Conservation (phyloP, 2,888 invertebrate species). For the Hipparchia sbordonii region DNA sequence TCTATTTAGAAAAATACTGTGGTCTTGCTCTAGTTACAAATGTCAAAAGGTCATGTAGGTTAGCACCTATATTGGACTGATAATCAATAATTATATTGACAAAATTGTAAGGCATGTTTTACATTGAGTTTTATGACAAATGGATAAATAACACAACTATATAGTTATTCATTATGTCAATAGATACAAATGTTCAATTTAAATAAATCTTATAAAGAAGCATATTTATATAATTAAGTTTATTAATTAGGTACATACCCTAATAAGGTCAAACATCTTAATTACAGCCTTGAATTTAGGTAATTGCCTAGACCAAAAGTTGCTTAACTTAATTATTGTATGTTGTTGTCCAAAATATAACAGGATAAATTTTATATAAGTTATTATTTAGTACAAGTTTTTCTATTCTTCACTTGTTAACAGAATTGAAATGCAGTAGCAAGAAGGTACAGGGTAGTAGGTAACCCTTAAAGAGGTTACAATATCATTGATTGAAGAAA, state of each 20-base stretch:
- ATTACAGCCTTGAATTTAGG: not conserved
- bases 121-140: not conserved
- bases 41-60: slow-evolving; percentile 40
- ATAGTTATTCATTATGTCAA: not conserved
- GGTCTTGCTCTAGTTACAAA: slow-evolving; percentile 35
- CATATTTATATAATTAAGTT: not conserved
- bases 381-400: too few species aligned
- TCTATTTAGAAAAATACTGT: not conserved
- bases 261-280: not conserved
- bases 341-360: not conserved
- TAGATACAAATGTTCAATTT: not conserved
- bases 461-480: too few species aligned
- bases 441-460: too few species aligned
- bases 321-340: slow-evolving; percentile 1
- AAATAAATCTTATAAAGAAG: not conserved
- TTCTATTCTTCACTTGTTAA: too few species aligned
- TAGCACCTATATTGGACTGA: not conserved
- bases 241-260: not conserved
- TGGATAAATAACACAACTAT: not conserved
- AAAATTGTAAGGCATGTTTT: not conserved
- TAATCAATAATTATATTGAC: slow-evolving; percentile 17
- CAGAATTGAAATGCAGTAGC: too few species aligned
- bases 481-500: too few species aligned
- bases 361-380: not conserved
- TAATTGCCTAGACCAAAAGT: not conserved